These are phyloP conservation scores for Crioceris asparagi DNA, from an alignment of 2,888 invertebrate genomes.

Conservation along the genomic window DNA sequence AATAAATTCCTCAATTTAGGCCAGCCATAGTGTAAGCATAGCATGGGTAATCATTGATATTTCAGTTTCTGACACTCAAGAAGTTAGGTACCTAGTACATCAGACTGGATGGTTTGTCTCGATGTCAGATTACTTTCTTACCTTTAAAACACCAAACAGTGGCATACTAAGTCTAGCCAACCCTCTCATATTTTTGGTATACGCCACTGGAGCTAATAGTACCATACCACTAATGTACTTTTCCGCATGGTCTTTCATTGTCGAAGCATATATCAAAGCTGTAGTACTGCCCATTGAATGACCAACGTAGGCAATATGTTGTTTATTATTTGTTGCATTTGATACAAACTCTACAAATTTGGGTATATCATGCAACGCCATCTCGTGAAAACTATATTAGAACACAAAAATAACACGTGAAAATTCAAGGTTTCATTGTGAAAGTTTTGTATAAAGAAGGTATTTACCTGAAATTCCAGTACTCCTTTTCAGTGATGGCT, in stretches of 20 bases:
- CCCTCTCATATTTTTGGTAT: background rate
- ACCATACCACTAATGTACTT: slow-evolving; percentile 1
- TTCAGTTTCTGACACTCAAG: too few species aligned
- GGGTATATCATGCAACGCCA: slow-evolving; percentile 1
- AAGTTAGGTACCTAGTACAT: too few species aligned
- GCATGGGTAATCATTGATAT: too few species aligned
- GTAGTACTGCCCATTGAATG: slow-evolving; percentile 6
- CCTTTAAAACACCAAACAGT: too few species aligned
- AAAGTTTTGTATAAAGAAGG: too few species aligned
- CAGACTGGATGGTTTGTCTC: too few species aligned
- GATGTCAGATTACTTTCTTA: too few species aligned
- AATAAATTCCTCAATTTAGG: too few species aligned
- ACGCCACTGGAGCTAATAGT: slow-evolving; percentile 3
- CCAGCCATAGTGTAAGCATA: too few species aligned
- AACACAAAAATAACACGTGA: too few species aligned
- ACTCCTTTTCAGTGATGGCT: background rate
- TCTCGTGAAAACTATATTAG: slow-evolving; percentile 4
- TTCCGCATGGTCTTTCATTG: background rate
- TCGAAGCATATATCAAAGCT: slow-evolving; percentile 1
- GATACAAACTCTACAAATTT: background rate
- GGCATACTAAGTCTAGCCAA: too few species aligned
- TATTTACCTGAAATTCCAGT: slow-evolving; percentile 1
- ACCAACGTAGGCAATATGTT: background rate
- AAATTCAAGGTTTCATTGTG: too few species aligned
- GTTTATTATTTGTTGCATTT: background rate